phyloP scores from a whole-genome alignment of 2,888 invertebrate genomes.

The Agrochola lychnidis region DNA sequence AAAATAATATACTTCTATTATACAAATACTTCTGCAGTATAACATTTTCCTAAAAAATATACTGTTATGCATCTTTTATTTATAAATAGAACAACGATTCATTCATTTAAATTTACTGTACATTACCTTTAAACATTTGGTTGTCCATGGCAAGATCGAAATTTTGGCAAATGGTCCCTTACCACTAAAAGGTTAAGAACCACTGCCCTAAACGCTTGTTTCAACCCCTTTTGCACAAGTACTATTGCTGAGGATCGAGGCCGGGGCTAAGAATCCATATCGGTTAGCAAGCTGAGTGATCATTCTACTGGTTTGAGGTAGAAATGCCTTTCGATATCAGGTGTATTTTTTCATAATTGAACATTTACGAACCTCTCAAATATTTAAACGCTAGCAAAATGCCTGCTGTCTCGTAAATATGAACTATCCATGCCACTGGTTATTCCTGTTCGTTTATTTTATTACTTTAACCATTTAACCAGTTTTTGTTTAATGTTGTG shows the following conservation, averaged over 20 bases:
- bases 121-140: too few relatives aligned
- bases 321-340: neutral
- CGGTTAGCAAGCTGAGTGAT: neutral
- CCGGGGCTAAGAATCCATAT: neutral
- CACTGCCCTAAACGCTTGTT: too few relatives aligned
- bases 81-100: too few relatives aligned
- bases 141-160: too few relatives aligned
- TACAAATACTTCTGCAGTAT: too few relatives aligned
- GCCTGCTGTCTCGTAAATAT: neutral
- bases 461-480: neutral
- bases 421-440: neutral
- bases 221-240: neutral
- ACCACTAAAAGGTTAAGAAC: too few relatives aligned
- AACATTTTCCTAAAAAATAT: too few relatives aligned
- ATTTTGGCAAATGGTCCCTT: too few relatives aligned
- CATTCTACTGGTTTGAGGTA: neutral
- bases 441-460: neutral
- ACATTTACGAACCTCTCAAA: neutral
- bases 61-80: too few relatives aligned
- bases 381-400: neutral
- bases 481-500: slow-evolving; percentile 11
- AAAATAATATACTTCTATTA: too few relatives aligned
- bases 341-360: neutral
- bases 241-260: neutral
- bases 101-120: too few relatives aligned